phyloP scores from a whole-genome alignment of 30 jellyfish, hydroid and myxozoan genomes.

The Mastigias papua region DNA sequence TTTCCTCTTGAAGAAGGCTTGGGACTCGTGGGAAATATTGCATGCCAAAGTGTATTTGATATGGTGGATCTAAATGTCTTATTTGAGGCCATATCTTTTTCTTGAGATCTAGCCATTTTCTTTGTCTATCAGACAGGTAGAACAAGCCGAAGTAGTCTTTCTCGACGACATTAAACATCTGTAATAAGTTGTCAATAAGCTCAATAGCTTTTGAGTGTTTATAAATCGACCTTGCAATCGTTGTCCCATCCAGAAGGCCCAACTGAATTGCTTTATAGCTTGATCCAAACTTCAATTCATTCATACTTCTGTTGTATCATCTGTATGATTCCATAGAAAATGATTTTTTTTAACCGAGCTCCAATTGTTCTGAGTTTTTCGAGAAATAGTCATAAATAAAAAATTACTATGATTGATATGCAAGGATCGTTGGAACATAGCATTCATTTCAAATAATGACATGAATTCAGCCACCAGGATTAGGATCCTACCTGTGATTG shows the following conservation, averaged over 20 bases:
- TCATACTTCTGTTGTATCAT: background rate
- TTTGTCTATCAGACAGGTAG: slow-evolving; percentile 65
- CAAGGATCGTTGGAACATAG: too few relatives aligned
- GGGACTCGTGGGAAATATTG: slow-evolving; percentile 89
- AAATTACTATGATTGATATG: too few relatives aligned
- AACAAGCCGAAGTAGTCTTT: slow-evolving; percentile 92
- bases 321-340: too few relatives aligned
- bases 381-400: too few relatives aligned
- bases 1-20: slow-evolving; percentile 82
- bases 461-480: too few relatives aligned
- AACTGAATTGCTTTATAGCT: slow-evolving; percentile 88
- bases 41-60: slow-evolving; percentile 87
- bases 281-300: slow-evolving; percentile 39
- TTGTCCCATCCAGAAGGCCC: slow-evolving; percentile 85
- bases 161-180: slow-evolving; percentile 87
- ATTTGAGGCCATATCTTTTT: slow-evolving; percentile 91
- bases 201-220: slow-evolving; percentile 79
- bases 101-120: slow-evolving; percentile 81
- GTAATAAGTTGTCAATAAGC: slow-evolving; percentile 80
- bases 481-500: too few relatives aligned
- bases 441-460: too few relatives aligned
- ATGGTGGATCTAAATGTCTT: slow-evolving; percentile 88
- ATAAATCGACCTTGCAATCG: slow-evolving; percentile 79
- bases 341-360: too few relatives aligned
- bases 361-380: too few relatives aligned